A percentile compares a stretch with the other conserved stretches of the same genome.
Conservation (phyloP, 1,140 invertebrate species). For the Neodiprion lecontei region DNA sequence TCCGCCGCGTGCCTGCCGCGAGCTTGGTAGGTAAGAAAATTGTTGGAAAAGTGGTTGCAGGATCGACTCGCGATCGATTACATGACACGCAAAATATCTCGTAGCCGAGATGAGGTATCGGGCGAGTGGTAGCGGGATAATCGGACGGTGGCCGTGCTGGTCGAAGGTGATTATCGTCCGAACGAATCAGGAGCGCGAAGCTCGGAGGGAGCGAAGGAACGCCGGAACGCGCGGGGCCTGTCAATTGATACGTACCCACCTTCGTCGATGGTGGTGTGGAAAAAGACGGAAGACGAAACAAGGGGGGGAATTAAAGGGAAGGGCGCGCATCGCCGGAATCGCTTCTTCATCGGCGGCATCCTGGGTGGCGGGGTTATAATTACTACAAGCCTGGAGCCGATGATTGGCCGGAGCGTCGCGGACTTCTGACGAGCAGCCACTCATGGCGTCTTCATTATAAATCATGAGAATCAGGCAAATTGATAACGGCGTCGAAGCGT, state of each 20-base stretch:
- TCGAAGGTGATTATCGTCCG: constrained; percentile 10
- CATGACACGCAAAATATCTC: constrained; percentile 9
- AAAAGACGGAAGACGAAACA: not conserved
- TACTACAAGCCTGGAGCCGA: constrained; percentile 33
- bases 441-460: constrained; percentile 45
- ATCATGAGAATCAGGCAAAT: constrained; percentile 48
- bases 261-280: not conserved
- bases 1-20: not conserved
- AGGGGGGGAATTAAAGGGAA: not conserved
- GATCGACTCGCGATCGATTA: not conserved
- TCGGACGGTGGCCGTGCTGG: not conserved
- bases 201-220: not conserved
- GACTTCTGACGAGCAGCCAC: constrained; percentile 29
- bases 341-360: constrained; percentile 22
- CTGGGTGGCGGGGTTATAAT: constrained; percentile 42
- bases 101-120: not conserved
- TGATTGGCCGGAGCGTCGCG: constrained; percentile 23
- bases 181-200: not conserved
- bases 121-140: constrained; percentile 5
- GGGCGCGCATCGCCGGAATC: constrained; percentile 7
- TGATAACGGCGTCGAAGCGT: constrained; percentile 46
- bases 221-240: not conserved
- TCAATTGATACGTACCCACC: not conserved
- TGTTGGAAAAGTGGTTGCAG: not conserved
- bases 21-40: not conserved